Conservation (phyloP, 2,113 vertebrate genomes). For the Megatriorchis doriae region DNA sequence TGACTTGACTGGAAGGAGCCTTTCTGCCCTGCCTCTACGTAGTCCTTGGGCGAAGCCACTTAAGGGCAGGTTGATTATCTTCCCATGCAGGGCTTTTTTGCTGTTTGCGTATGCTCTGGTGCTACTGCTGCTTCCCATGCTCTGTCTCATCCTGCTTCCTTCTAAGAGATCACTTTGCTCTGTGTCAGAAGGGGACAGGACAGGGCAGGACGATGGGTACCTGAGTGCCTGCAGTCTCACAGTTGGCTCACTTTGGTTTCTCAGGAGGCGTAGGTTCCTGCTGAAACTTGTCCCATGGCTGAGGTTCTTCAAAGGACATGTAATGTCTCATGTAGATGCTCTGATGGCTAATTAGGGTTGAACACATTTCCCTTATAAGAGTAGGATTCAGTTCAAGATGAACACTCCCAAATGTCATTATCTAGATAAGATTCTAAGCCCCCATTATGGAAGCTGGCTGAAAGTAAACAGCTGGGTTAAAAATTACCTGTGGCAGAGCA, state of each 20-base stretch:
- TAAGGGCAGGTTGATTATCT: neutral
- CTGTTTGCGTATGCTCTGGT: neutral
- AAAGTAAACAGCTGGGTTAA: neutral
- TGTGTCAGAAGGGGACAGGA: neutral
- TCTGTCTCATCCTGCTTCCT: neutral
- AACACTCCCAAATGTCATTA: rapidly evolving
- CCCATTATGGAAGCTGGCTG: neutral
- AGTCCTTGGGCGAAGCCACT: neutral
- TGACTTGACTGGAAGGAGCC: neutral
- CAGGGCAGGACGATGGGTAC: neutral
- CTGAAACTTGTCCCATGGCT: neutral
- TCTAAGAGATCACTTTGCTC: neutral
- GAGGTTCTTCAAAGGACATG: neutral
- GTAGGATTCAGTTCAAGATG: neutral
- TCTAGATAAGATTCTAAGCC: neutral
- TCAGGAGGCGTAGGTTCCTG: neutral
- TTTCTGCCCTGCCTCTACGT: neutral
- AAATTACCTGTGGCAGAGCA: neutral
- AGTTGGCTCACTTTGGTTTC: neutral
- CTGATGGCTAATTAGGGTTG: neutral
- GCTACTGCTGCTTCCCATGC: neutral
- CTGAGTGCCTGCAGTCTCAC: neutral
- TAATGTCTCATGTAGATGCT: neutral
- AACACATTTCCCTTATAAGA: neutral
- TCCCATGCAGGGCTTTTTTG: neutral